These are phyloP conservation scores for Sisyra nigra DNA, from an alignment of 2,888 invertebrate species.

Conservation along the genomic window DNA sequence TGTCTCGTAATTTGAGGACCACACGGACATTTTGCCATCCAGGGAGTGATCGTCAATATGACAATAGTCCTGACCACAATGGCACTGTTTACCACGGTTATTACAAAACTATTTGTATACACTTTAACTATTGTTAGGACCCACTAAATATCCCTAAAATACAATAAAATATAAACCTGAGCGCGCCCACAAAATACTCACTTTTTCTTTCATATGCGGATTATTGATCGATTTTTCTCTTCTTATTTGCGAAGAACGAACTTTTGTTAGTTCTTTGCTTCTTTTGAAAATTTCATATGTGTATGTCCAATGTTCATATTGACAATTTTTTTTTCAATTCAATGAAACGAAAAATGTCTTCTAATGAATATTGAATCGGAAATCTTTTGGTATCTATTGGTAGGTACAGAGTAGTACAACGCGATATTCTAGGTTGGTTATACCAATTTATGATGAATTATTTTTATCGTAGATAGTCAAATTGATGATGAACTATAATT, in stretches of 20 bases:
- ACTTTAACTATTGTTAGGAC: slow-evolving; percentile 12
- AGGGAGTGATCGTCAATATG: slow-evolving; percentile 4
- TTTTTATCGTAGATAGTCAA: no score
- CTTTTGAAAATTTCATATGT: neutral
- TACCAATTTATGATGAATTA: no score
- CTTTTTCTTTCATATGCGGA: slow-evolving; percentile 1
- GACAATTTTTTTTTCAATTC: no score
- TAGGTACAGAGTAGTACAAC: no score
- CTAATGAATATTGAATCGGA: no score
- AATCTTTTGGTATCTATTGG: no score
- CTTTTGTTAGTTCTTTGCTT: neutral
- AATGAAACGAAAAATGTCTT: no score
- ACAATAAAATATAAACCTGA: neutral
- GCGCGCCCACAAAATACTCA: slow-evolving; percentile 1
- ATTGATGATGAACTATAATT: no score
- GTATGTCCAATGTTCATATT: neutral
- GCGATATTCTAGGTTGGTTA: no score
- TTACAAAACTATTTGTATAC: slow-evolving; percentile 27
- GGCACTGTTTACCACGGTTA: slow-evolving; percentile 25
- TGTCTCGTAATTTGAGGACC: neutral
- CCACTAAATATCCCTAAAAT: neutral
- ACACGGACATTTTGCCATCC: slow-evolving; percentile 1
- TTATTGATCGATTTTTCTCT: slow-evolving; percentile 1
- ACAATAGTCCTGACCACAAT: slow-evolving; percentile 21
- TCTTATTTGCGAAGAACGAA: neutral